Evolutionary conservation across 2,113 vertebrate genomes (phyloP), one percentile per base, ranked within the genome.

Genomic region (Dromiciops gliroides): DNA sequence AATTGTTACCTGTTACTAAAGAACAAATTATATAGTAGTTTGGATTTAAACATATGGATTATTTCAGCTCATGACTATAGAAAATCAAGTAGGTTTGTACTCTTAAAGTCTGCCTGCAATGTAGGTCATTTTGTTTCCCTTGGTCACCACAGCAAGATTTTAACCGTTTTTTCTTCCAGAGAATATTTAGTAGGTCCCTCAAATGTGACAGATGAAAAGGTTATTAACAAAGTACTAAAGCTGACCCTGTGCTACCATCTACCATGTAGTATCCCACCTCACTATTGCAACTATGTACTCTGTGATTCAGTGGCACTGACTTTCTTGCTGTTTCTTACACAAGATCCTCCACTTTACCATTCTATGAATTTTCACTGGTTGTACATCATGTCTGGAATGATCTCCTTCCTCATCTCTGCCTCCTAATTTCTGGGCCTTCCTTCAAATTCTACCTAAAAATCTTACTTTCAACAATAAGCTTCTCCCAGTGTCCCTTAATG

Each of bases 1-100:
- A 97, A 97, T 96, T 97, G 96, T 95, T 95, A 97, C 90, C 91
- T 97, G 93, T 60, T 93, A 96, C 51, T 97, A 90, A 97, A 98
- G 98, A 90, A 97, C 75, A 96, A 97, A 98, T 96, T 92, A 97
- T 95, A 90, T 52, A 93, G 23, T 56, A 94, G 91, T 51, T 51
- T 94, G 52, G 88, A 92, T 95, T 93, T 97, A 25, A 49, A 94
- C 75, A 97, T 97, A 98, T 95, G 3, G 89, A 98, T 93, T 95
- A 93, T 67, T 95, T 96, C 53, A 92, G 26, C 93, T 97, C 94
- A 95, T 31, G 92, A 52, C 91, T 95, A 47, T 23, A 51, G 95
- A 93, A 91, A 53, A 83, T 51, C 91, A 97, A 95, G 48, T 11
- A 97, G 53, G 91, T 3, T 4, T 94, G 60, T 96, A 96, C 50